Evolutionary conservation across 1,140 invertebrate species (phyloP).

Genomic region (Nasonia longicornis): DNA sequence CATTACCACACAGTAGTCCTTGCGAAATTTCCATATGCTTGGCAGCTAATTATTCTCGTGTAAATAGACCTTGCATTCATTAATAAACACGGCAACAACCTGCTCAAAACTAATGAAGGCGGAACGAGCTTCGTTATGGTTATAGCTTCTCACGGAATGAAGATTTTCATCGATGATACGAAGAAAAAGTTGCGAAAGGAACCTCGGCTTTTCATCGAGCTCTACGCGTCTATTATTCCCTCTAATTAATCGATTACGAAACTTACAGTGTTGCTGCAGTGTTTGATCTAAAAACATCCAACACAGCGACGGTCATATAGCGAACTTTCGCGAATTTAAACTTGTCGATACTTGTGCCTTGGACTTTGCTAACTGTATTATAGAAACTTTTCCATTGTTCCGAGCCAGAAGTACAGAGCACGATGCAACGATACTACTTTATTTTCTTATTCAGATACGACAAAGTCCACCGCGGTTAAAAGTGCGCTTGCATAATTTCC

Average conservation of each 20-base stretch:
- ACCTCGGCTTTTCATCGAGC: background rate
- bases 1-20: too few species aligned
- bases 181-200: slow-evolving; percentile 4
- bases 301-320: background rate
- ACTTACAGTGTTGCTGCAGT: background rate
- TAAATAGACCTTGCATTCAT: background rate
- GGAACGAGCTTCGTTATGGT: background rate
- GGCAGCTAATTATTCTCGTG: background rate
- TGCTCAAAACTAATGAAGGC: background rate
- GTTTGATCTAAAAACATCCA: too few species aligned
- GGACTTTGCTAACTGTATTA: too few species aligned
- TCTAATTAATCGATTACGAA: slow-evolving; percentile 12
- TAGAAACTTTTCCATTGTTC: too few species aligned
- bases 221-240: background rate
- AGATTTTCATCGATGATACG: slow-evolving; percentile 3
- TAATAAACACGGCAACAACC: background rate
- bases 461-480: background rate
- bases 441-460: background rate
- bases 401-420: too few species aligned
- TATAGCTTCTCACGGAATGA: background rate
- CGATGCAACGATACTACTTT: too few species aligned
- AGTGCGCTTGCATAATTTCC: slow-evolving; percentile 27
- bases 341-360: too few species aligned
- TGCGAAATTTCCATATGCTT: background rate
- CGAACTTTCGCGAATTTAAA: too few species aligned